Conservation (phyloP, 2,113 vertebrate genomes). For the Ceuthmochares aereus region DNA sequence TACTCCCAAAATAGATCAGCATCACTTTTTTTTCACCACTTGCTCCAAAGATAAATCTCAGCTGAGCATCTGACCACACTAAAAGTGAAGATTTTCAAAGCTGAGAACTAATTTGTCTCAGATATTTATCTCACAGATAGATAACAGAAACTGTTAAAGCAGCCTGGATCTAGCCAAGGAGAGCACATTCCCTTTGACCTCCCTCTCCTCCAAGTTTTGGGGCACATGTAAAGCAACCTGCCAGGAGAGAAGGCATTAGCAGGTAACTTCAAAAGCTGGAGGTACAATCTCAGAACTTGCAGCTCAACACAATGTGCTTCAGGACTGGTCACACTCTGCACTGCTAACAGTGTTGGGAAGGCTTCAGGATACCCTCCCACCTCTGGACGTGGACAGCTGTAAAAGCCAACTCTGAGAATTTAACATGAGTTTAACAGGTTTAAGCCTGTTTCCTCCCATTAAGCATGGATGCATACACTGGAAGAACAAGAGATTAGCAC, state of each 20-base stretch:
- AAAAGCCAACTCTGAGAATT: not conserved
- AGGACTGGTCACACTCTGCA: not conserved
- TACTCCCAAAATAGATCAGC: not conserved
- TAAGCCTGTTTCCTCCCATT: conserved; percentile 64
- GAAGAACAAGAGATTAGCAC: conserved; percentile 56
- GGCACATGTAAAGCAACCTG: not conserved
- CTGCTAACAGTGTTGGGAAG: rapidly evolving
- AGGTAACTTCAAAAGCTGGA: not conserved
- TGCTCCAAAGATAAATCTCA: not conserved
- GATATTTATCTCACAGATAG: not conserved
- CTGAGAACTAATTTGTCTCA: not conserved
- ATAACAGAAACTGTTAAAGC: not conserved
- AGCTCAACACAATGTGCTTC: not conserved
- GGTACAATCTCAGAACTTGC: not conserved
- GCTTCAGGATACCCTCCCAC: conserved; percentile 11
- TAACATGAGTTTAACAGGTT: conserved; percentile 53
- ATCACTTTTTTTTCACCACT: not conserved
- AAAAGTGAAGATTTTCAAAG: not conserved
- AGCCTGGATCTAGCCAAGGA: not conserved
- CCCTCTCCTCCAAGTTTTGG: rapidly evolving
- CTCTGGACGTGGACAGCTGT: not conserved
- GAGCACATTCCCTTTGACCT: rapidly evolving
- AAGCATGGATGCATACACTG: conserved; percentile 51
- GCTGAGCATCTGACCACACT: rapidly evolving
- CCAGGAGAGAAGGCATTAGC: not conserved